Percentiles rank a stretch among this genome's conserved stretches.
phyloP scores from a whole-genome alignment of 1,140 invertebrate species.

The Brachionus asplanchnoidis region DNA sequence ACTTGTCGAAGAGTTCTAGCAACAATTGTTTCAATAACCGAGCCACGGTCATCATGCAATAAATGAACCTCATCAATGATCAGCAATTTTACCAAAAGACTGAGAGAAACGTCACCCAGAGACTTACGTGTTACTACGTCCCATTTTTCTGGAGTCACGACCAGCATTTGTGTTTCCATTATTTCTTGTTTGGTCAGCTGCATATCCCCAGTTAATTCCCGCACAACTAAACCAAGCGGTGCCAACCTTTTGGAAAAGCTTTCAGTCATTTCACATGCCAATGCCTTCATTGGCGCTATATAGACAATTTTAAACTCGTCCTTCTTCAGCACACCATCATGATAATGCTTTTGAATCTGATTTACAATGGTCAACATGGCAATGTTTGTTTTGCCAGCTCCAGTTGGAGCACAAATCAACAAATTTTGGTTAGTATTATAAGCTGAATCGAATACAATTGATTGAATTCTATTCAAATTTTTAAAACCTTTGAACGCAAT shows the following conservation, averaged over 20 bases:
- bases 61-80: slow-evolving; percentile 99
- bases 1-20: slow-evolving; percentile 85
- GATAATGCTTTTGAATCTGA: slow-evolving; percentile 77
- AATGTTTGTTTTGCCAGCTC: slow-evolving; percentile 84
- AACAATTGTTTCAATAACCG: slow-evolving; percentile 93
- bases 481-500: slow-evolving; percentile 73
- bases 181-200: slow-evolving; percentile 91
- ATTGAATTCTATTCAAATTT: slow-evolving; percentile 86
- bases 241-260: slow-evolving; percentile 80
- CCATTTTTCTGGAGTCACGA: slow-evolving; percentile 99
- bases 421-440: slow-evolving; percentile 96
- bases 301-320: slow-evolving; percentile 98
- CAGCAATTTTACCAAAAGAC: slow-evolving; percentile 81
- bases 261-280: slow-evolving; percentile 93
- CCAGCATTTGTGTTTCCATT: slow-evolving; percentile 89
- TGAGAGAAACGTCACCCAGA: slow-evolving; percentile 79
- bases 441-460: slow-evolving; percentile 86
- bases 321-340: slow-evolving; percentile 67
- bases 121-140: slow-evolving; percentile 96
- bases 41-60: slow-evolving; percentile 90
- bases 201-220: slow-evolving; percentile 96
- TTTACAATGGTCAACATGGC: slow-evolving; percentile 86
- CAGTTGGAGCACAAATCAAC: slow-evolving; percentile 61
- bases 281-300: slow-evolving; percentile 97
- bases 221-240: slow-evolving; percentile 73